Conservation (phyloP, 2,888 invertebrate genomes). For the Nomada flava region DNA sequence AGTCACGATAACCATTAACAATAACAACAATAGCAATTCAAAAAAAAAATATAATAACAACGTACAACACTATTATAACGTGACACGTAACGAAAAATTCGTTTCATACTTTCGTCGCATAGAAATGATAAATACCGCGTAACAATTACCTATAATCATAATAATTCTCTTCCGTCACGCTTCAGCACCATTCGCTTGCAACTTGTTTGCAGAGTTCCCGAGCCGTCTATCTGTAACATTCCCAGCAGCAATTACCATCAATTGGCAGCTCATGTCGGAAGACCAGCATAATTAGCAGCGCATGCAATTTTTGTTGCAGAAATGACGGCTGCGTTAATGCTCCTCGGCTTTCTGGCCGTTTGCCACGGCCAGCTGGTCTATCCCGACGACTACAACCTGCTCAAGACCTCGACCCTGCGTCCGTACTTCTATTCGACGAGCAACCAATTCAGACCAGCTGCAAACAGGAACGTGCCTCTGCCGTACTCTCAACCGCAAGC, state of each 20-base stretch:
- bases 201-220: too few relatives aligned
- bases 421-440: neutral
- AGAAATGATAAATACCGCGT: too few relatives aligned
- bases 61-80: too few relatives aligned
- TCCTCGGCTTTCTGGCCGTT: constrained; percentile 51
- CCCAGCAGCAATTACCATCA: too few relatives aligned
- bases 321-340: constrained; percentile 11
- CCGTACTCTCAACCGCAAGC: neutral
- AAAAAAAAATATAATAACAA: too few relatives aligned
- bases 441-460: neutral
- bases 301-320: neutral
- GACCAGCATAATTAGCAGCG: neutral
- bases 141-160: too few relatives aligned
- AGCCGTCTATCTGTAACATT: neutral
- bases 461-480: neutral
- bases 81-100: too few relatives aligned
- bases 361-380: constrained; percentile 64
- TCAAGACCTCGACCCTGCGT: constrained; percentile 29
- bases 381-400: constrained; percentile 65
- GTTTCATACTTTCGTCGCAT: too few relatives aligned
- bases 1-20: too few relatives aligned
- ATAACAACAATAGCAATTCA: too few relatives aligned
- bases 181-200: too few relatives aligned
- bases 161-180: too few relatives aligned
- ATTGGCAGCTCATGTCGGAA: neutral